Conservation (phyloP, 1,140 invertebrate species). For the Euwallacea fornicatus region DNA sequence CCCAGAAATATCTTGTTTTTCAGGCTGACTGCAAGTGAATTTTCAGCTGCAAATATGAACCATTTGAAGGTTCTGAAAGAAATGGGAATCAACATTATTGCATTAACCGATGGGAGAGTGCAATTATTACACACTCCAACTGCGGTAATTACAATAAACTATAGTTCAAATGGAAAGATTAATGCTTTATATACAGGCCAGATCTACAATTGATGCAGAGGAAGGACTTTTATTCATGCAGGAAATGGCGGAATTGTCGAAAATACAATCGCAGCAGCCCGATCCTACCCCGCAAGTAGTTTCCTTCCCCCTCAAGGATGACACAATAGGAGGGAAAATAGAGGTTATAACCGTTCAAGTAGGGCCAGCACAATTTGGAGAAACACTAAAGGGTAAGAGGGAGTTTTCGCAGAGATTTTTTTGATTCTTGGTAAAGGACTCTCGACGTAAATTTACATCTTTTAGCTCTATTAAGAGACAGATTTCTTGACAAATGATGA, state of each 20-base stretch:
- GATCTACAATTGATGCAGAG: constrained; percentile 80
- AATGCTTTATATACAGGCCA: constrained; percentile 65
- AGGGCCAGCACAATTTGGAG: constrained; percentile 91
- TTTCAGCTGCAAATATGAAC: constrained; percentile 83
- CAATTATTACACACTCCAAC: constrained; percentile 86
- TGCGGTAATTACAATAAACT: constrained; percentile 60
- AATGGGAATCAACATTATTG: constrained; percentile 94
- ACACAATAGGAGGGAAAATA: constrained; percentile 39
- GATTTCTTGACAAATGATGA: neutral
- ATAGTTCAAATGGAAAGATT: neutral
- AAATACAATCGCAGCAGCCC: constrained; percentile 65
- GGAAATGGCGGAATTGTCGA: constrained; percentile 92
- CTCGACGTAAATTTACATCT: too few species aligned
- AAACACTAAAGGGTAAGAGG: constrained; percentile 60
- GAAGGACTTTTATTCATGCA: constrained; percentile 95
- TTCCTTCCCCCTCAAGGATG: constrained; percentile 56
- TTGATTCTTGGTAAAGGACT: neutral
- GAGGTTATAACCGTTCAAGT: constrained; percentile 64
- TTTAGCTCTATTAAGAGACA: neutral
- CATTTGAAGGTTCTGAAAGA: constrained; percentile 84
- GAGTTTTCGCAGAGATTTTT: neutral
- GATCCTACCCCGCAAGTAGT: constrained; percentile 63
- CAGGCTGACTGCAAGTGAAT: constrained; percentile 70
- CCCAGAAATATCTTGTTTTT: neutral
- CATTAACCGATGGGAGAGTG: constrained; percentile 84